phyloP scores from a whole-genome alignment of 2,888 invertebrate genomes.

The Lepidochrysops patricia region DNA sequence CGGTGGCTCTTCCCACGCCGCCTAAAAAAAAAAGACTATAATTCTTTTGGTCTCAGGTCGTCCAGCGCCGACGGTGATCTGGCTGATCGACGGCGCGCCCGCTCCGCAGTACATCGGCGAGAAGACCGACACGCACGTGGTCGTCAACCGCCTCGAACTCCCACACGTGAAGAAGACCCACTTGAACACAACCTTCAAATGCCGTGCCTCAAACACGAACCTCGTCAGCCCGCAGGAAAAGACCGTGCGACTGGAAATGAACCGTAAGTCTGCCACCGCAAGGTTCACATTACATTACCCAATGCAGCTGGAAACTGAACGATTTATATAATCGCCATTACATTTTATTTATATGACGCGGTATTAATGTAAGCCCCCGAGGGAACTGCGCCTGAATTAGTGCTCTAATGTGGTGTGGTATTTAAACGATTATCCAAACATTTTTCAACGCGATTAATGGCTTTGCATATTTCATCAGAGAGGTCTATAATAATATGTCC shows the following conservation, averaged over 20 bases:
- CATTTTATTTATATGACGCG: neutral
- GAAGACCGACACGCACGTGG: constrained; percentile 81
- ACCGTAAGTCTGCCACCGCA: constrained; percentile 77
- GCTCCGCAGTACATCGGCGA: constrained; percentile 82
- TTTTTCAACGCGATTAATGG: neutral
- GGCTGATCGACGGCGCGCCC: constrained; percentile 84
- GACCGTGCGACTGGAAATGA: constrained; percentile 87
- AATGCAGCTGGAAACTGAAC: constrained; percentile 5
- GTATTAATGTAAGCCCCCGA: neutral
- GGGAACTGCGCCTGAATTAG: neutral
- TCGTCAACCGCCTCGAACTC: constrained; percentile 86
- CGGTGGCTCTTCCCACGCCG: no score
- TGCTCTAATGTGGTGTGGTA: neutral
- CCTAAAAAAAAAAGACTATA: neutral
- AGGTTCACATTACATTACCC: neutral
- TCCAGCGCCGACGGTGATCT: constrained; percentile 88
- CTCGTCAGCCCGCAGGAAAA: constrained; percentile 88
- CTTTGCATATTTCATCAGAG: neutral
- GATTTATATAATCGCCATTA: neutral
- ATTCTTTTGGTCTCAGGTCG: constrained; percentile 74
- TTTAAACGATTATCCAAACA: neutral
- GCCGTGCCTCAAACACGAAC: constrained; percentile 90
- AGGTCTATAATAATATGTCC: no score
- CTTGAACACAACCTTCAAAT: constrained; percentile 89
- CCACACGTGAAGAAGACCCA: constrained; percentile 82